Base-by-base conservation (phyloP, 2,113 vertebrate genomes). In the Podarcis raffonei region DNA sequence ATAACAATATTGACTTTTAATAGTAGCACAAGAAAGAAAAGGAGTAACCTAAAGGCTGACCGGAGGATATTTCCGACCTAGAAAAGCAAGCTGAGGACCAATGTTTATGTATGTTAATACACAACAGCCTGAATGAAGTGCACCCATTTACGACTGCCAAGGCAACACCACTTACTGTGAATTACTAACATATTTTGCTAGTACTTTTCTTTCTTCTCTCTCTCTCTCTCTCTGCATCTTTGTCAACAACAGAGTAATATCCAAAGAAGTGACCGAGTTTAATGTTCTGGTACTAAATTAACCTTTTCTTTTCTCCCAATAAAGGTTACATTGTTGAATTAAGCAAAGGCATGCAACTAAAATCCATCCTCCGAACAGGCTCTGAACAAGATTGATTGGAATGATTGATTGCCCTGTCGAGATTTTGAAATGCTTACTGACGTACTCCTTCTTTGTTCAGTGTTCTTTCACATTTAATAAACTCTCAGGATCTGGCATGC, bases 321-420 rank as follows among this genome's bases (percentile, higher is more conserved):
- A 57, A 80, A 80, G 85, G 85, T 87, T 71, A 80, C 13, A 71
- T 80, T 80, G 85, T 71, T 71, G 66, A 80, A 87, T 87, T 87
- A 87, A 57, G n/a, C 42, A 80, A 87, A 71, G n/a, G 48, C 68
- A 35, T 37, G 32, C 65, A 69, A 71, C 77, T 68, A 80, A 75
- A 85, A 76, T 80, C 85, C 32, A 57, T 72, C 65, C 77, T 87
- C 39, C 35, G n/a, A 87, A 87, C 66, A 66, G 71, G 42, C 42
- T 81, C 80, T 87, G 85, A 69, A 71, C 76, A 71, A 81, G 65
- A 81, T 87, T 87, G 85, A 87, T 87, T 87, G 77, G 77, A 87
- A 81, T 57, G 85, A 87, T 80, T 71, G 85, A 80, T 87, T 80
- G 77, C 42, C 32, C n/a, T 27, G 77, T 27, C 42, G 81, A 87